Base-by-base conservation (phyloP, 2,113 vertebrate genomes). In the Ailuropoda melanoleuca region DNA sequence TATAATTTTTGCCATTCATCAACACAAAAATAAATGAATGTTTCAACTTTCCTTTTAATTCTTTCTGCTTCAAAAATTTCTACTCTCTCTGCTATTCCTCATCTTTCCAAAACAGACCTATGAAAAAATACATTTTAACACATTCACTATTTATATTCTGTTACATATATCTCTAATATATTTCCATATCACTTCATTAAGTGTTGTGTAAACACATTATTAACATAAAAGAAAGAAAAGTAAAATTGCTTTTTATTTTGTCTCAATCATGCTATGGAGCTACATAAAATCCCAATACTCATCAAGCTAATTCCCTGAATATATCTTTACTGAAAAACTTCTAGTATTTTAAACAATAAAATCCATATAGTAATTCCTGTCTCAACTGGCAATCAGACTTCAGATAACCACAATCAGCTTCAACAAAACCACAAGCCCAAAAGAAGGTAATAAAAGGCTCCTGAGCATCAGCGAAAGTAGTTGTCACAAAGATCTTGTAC, bases 11-110 rank as follows among this genome's bases (percentile, higher is more conserved):
- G 15, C 14, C 48, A 50, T 97, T 90, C 48, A n/a, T 93, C 62
- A 96, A 88, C 18, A 87, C 78, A 89, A 87, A 95, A 96, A 95
- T 83, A 18, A 93, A 91, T 94, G 26, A 82, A 13, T 75, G 8
- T 24, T 95, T 92, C 55, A 93, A 96, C 24, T 87, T 82, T 95
- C 39, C 53, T 93, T 93, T 97, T 89, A 53, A 96, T 94, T 80
- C 82, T 37, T 84, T 92, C 87, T 93, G n/a, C 50, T 82, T 86
- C 58, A 80, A 37, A 92, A 94, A 86, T 93, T 48, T 74, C 37
- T 96, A 15, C 29, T 93, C 26, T 75, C 15, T 55, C 6, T 4
- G 86, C 1, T 43, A n/a, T 80, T 90, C 37, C 23, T 93, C 43
- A 46, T 93, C 62, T 94, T 94, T 87, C 72, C 6, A 46, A 97